These are phyloP conservation scores for Linyphia triangularis DNA, from an alignment of 2,888 invertebrate genomes.

Conservation along the genomic window DNA sequence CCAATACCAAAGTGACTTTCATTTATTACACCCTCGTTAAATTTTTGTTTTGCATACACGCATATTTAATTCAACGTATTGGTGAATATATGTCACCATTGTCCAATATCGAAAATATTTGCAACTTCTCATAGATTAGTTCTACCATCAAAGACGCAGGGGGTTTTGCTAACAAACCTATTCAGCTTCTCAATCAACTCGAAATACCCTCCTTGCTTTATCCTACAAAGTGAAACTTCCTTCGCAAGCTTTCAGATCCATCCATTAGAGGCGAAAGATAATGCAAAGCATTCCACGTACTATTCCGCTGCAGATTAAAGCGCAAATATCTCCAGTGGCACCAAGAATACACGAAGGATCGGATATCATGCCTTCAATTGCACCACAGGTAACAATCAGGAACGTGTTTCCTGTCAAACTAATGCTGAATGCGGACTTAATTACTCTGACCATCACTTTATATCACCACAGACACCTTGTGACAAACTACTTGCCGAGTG, in stretches of 20 bases:
- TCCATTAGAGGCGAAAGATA: neutral
- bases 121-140: no score
- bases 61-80: no score
- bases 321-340: conserved; percentile 13
- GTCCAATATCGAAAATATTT: no score
- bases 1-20: no score
- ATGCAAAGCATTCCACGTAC: neutral
- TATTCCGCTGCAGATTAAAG: conserved; percentile 26
- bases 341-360: conserved; percentile 17
- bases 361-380: conserved; percentile 15
- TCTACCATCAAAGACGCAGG: no score
- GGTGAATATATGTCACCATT: no score
- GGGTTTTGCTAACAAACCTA: no score
- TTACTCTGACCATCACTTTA: conserved; percentile 46
- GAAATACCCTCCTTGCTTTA: no score
- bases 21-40: no score
- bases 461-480: conserved; percentile 10
- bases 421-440: conserved; percentile 39
- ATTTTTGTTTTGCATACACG: no score
- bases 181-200: no score
- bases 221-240: no score
- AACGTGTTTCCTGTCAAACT: conserved; percentile 43
- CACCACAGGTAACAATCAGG: conserved; percentile 49
- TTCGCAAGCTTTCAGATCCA: neutral
- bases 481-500: conserved; percentile 13